Percentiles rank a stretch among this genome's conserved stretches.
Conservation (phyloP, 2,888 invertebrate genomes). For the Leptinotarsa peninsularis region DNA sequence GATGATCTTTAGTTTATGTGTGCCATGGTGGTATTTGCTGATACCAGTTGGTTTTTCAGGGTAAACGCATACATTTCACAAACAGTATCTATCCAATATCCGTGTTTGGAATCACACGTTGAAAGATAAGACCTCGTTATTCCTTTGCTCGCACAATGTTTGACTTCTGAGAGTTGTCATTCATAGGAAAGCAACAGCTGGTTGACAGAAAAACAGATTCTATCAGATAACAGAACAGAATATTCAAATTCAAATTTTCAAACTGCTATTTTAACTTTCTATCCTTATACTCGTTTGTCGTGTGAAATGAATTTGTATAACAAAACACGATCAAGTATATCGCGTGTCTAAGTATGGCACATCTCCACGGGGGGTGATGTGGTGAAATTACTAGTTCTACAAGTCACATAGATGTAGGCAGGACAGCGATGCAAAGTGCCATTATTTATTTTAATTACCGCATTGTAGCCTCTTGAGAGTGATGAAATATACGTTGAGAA, state of each 20-base stretch:
- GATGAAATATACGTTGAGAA: slow-evolving; percentile 15
- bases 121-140: too few relatives aligned
- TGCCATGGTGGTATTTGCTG: too few relatives aligned
- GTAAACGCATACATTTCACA: too few relatives aligned
- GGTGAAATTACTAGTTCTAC: slow-evolving; percentile 29
- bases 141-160: too few relatives aligned
- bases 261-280: not conserved
- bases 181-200: too few relatives aligned
- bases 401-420: slow-evolving; percentile 26
- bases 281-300: slow-evolving; percentile 31
- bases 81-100: too few relatives aligned
- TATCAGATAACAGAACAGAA: too few relatives aligned
- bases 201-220: too few relatives aligned
- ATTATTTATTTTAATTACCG: slow-evolving; percentile 38
- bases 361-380: slow-evolving; percentile 31
- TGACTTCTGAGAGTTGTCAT: too few relatives aligned
- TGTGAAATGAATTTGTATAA: slow-evolving; percentile 51
- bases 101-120: too few relatives aligned
- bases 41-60: too few relatives aligned
- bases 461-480: slow-evolving; percentile 22
- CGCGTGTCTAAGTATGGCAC: slow-evolving; percentile 34
- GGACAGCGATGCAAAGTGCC: slow-evolving; percentile 29
- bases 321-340: slow-evolving; percentile 50
- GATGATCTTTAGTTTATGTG: too few relatives aligned
- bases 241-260: not conserved